These are phyloP conservation scores for Epinephelus moara DNA, from an alignment of 2,113 vertebrate species.

Conservation along the genomic window DNA sequence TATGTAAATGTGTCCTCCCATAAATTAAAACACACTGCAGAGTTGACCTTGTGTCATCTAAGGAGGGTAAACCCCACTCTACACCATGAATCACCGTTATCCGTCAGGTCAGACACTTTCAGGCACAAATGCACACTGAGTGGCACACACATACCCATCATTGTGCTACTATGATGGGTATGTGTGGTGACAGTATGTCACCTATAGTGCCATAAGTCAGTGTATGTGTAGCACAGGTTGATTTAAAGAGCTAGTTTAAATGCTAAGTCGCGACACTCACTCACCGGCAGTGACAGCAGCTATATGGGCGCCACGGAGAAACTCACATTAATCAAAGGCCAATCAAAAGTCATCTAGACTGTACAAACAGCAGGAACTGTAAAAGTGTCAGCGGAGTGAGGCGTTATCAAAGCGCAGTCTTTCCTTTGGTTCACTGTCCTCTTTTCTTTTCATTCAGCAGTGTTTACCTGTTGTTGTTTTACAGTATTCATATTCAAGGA, in stretches of 20 bases:
- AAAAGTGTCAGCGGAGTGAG: constrained; percentile 20
- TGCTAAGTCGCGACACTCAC: constrained; percentile 69
- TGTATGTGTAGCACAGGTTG: constrained; percentile 60
- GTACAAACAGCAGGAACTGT: constrained; percentile 32
- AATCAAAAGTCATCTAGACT: constrained; percentile 53
- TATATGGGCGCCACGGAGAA: constrained; percentile 13
- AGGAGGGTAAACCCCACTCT: not conserved
- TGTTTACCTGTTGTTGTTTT: not conserved
- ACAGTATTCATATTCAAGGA: not conserved
- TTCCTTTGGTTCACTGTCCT: not conserved
- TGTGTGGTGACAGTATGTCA: constrained; percentile 49
- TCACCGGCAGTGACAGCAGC: constrained; percentile 58
- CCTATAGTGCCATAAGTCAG: constrained; percentile 66
- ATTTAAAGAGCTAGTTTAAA: constrained; percentile 75
- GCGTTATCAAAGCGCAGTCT: not conserved
- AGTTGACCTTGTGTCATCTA: constrained; percentile 46
- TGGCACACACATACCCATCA: constrained; percentile 43
- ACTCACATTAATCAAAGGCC: constrained; percentile 54
- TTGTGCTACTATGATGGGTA: constrained; percentile 14
- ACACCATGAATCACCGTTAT: constrained; percentile 36
- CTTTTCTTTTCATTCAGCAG: not conserved
- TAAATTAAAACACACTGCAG: constrained; percentile 21
- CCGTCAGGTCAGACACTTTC: constrained; percentile 27
- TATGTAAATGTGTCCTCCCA: constrained; percentile 25
- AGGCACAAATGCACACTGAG: constrained; percentile 41